These are phyloP conservation scores for Drosophila anomelani DNA, from an alignment of 2,888 invertebrate species.

Conservation along the genomic window DNA sequence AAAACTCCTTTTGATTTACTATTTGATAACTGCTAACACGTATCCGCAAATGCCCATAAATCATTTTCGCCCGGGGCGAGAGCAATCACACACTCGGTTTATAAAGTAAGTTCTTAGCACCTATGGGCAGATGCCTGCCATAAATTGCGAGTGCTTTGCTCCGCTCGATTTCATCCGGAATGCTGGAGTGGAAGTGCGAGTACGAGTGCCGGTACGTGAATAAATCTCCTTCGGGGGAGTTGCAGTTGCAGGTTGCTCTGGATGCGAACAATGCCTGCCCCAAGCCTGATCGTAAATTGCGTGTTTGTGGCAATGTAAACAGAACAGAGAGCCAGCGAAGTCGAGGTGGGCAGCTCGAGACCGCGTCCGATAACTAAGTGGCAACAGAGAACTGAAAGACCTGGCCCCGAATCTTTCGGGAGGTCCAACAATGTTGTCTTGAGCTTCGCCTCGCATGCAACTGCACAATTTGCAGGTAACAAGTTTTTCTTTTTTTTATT, in stretches of 20 bases:
- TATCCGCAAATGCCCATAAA: conserved; percentile 11
- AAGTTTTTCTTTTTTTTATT: conserved; percentile 13
- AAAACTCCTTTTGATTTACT: conserved; percentile 21
- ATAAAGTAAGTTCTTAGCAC: conserved; percentile 52
- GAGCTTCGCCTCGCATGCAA: conserved; percentile 31
- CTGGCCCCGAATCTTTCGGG: conserved; percentile 26
- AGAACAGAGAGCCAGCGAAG: conserved; percentile 14
- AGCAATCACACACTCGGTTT: conserved; percentile 38
- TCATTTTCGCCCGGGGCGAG: conserved; percentile 31
- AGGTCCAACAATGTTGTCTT: conserved; percentile 31
- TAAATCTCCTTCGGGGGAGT: conserved; percentile 21
- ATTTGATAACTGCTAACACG: conserved; percentile 37
- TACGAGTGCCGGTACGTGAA: conserved; percentile 5
- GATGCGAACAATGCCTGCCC: conserved; percentile 38
- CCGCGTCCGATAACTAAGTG: conserved; percentile 33
- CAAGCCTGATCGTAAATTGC: conserved; percentile 57
- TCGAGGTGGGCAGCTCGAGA: conserved; percentile 26
- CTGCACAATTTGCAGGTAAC: conserved; percentile 36
- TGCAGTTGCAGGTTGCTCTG: conserved; percentile 16
- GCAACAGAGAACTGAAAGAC: conserved; percentile 14
- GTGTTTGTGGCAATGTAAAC: conserved; percentile 58
- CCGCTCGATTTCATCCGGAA: conserved; percentile 14
- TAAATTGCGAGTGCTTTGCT: conserved; percentile 53
- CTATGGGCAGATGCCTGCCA: conserved; percentile 52
- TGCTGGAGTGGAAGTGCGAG: conserved; percentile 11